Base-by-base conservation (phyloP, 64 coral and sea anemone species). In the Montipora capricornis region DNA sequence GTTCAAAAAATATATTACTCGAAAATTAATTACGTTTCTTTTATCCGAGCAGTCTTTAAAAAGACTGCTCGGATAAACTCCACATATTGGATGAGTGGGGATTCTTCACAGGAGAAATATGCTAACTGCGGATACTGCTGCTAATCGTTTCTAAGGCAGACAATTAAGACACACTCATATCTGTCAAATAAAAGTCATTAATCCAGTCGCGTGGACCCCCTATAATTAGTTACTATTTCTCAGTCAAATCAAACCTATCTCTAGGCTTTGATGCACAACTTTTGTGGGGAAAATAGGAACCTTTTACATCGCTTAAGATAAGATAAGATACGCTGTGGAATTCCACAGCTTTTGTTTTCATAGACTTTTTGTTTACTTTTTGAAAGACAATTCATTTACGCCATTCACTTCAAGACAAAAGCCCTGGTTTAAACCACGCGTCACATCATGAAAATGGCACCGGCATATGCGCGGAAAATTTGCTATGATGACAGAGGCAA, bases 311-410 rank as follows among this genome's bases (percentile, higher is more conserved):
- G 37, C 37, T 37, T 37, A 37, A 37, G 37, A 37, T 37, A 37
- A 37, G 37, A 37, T 37, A 37, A 37, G 37, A 37, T 37, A 37
- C 37, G 37, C 37, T 37, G 37, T 37, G 22, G 82, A 86, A 86
- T 86, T 86, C 82, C 82, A 71, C 66, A 71, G 66, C 64, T 86
- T 86, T 86, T 86, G 66, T 86, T 86, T 71, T 24, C 46, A n/a
- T 50, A 50, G 47, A 49, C 37, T 66, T 37, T 71, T 86, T 86
- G 82, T 86, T 86, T 64, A 46, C n/a, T 49, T 64, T 52, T 86
- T 46, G 47, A 86, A 86, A 71, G 82, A 51, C 62, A 86, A 86
- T 86, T 86, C 66, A 86, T 73, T 86, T 70, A 51, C 19, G 7
- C 64, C 13, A 71, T 73, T 86, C 82, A 71, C 66, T 47, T 44